Base-by-base conservation (phyloP, 2,888 invertebrate species). In the Cerceris ruficornis region DNA sequence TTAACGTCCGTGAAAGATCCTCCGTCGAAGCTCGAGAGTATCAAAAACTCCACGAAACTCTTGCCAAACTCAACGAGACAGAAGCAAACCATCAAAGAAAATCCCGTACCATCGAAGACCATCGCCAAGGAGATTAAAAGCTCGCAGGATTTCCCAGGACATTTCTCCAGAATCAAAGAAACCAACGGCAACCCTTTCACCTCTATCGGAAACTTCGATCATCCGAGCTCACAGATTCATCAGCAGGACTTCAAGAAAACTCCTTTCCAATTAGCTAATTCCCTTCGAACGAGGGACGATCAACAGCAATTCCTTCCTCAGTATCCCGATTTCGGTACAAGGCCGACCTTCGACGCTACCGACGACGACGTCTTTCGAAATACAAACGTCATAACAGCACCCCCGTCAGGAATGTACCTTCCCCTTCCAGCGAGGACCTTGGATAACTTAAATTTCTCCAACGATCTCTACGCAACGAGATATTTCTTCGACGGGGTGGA, bases 1-100 rank as follows among this genome's bases (percentile, higher is more conserved):
- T 65, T 92, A 7, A 86, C 85, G 0, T 64, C 77, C 0, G 60
- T 85, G 7, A 83, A 78, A n/a, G 74, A 80, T 0, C 7, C 59
- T 0, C 9, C 60, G 0, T 15, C 57, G 6, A 49, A n/a, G 28
- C 6, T 42, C 1, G 65, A 15, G 0, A 55, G 17, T n/a, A 4
- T 7, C 6, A 60, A 39, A n/a, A 49, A 4, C 15, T 41, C 59
- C 0, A 41, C 64, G 5, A 62, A 41, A 1, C 61, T 55, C 5
- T 9, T 46, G 8, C 61, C 42, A 39, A 62, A 39, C 7, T 7
- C 55, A 17, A 17, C 28, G 55, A 28, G 11, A 15, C 7, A 17
- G 7, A 55, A 55, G 6, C 52, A 46, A 46, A 46, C 50, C 13
- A n/a, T 50, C 50, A 50, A n/a, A 50, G 50, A n/a, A 50, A 46